Base-by-base conservation (phyloP, 1,140 invertebrate genomes). In the Drosophila eugracilis region DNA sequence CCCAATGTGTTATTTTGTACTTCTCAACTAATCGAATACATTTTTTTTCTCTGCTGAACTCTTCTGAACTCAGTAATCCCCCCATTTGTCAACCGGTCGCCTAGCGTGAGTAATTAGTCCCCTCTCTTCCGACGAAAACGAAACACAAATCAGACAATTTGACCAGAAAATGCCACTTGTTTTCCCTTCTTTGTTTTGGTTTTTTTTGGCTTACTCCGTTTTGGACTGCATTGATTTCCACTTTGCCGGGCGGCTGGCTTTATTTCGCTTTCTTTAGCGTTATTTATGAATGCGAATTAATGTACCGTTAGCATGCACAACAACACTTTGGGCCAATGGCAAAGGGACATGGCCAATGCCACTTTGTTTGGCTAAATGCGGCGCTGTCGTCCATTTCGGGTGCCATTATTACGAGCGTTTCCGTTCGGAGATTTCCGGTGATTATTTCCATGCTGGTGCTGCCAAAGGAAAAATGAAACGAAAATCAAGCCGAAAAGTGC, bases 221-320 rank as follows among this genome's bases (percentile, higher is more conserved):
- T 48, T 12, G 15, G 58, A 58, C 55, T 77, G 83, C 83, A 86
- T 86, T 86, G 81, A 88, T 88, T 86, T 86, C 41, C 59, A 81
- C 62, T 86, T 86, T 66, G 44, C 39, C 32, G 36, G 32, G 12
- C 30, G 37, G 62, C 39, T 12, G 59, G 50, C 21, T 34, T 39
- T 36, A 4, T 26, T 63, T 37, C 30, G 26, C 21, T 54, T 37
- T 32, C 53, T 26, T 47, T 70, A 32, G 30, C 3, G 52, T 71
- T 72, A 86, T 86, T 86, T 86, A 88, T 86, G 81, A 81, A 78
- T 78, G 67, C 62, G 60, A 86, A 88, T 86, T 86, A 86, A 86
- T 86, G 81, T 81, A 79, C 77, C 73, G 60, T 66, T 88, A 58
- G 81, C 81, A 88, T 86, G 81, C 83, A 76, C 81, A 74, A 77